A percentile compares a stretch with the other conserved stretches of the same genome.
phyloP scores from a whole-genome alignment of 2,113 vertebrate genomes.

The Macroglossus sobrinus region DNA sequence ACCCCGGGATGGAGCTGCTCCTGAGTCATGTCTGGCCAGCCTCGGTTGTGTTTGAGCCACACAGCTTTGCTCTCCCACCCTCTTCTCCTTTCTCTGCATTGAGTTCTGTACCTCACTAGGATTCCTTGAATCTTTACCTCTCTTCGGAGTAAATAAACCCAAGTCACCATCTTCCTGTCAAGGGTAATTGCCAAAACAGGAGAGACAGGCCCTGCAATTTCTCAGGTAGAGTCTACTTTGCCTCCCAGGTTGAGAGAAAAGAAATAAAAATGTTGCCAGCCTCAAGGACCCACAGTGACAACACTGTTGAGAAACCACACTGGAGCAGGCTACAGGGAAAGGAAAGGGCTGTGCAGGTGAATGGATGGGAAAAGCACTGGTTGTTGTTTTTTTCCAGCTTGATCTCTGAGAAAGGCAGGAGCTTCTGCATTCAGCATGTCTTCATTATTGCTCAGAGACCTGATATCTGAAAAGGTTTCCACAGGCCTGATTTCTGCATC shows the following conservation, averaged over 20 bases:
- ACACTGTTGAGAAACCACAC: neutral
- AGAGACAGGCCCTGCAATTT: too few relatives aligned
- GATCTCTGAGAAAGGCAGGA: neutral
- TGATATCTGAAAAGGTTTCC: too few relatives aligned
- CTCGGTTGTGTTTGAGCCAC: neutral
- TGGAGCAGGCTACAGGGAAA: accelerated
- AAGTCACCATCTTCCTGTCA: too few relatives aligned
- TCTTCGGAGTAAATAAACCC: neutral
- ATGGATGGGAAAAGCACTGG: accelerated
- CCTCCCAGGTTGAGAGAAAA: neutral
- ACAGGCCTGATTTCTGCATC: neutral
- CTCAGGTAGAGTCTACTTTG: neutral
- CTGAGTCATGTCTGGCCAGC: neutral
- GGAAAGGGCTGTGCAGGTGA: neutral
- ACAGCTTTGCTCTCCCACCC: neutral
- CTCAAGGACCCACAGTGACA: neutral
- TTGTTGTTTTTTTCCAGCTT: neutral
- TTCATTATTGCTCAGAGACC: neutral
- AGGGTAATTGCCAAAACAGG: neutral
- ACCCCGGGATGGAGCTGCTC: accelerated
- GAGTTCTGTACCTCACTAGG: neutral
- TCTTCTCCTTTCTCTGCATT: neutral
- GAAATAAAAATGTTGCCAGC: neutral
- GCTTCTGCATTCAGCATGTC: accelerated
- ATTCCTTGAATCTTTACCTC: too few relatives aligned